Evolutionary conservation across 2,113 vertebrate genomes (phyloP), one percentile per base, ranked within the genome.

Genomic region (Pituophis catenifer): DNA sequence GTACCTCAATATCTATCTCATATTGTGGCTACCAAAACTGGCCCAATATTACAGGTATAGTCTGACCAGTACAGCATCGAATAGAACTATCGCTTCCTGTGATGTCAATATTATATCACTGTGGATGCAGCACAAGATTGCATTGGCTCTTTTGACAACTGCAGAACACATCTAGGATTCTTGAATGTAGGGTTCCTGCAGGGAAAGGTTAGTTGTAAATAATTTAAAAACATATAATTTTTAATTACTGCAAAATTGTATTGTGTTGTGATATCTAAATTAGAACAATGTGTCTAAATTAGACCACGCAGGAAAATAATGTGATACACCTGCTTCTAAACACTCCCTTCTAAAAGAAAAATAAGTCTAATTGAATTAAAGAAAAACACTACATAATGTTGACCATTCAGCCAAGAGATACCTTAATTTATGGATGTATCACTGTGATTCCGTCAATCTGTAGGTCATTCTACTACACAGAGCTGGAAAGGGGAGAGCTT

Each of bases 401-500:
- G 92, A 95, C 92, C 92, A 96, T 90, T 87, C 2, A 0, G 91
- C 92, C 94, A 94, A 86, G 94, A 97, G 92, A 93, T 85, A 10
- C 90, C 91, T 93, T 96, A 97, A 97, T 96, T 95, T 91, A 0
- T 92, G 95, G 0, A 0, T 91, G 58, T n/a, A 24, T 89, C 93
- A 86, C 93, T 93, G 91, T 92, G 92, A 95, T 95, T 95, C 95
- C 95, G 91, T 92, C 55, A 62, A 94, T 92, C 96, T 62, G 95
- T 95, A 93, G 96, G 94, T 97, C 96, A 96, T 96, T 95, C 96
- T 94, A 89, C 96, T 96, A 96, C 90, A 52, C 91, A 93, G 59
- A 95, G 38, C 8, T 91, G 93, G 94, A 96, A 96, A 96, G 95
- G 94, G 94, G 93, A 94, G 33, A 70, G 94, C 95, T 96, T 96